Base-by-base conservation (phyloP, 2,113 vertebrate genomes). In the Theropithecus gelada region DNA sequence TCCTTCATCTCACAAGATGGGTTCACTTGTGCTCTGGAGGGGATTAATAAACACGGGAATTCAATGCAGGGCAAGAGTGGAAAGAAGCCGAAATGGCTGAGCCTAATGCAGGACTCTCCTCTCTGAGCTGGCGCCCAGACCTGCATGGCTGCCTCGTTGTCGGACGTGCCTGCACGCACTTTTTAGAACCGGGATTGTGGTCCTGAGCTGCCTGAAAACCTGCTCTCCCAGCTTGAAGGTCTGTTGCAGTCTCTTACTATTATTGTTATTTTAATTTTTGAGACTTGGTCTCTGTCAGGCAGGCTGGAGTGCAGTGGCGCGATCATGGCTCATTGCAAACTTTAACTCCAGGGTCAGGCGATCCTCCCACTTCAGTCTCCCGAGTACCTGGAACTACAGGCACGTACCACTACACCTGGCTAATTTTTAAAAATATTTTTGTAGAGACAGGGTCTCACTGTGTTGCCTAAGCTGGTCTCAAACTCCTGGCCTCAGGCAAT, bases 81-180 rank as follows among this genome's bases (percentile, higher is more conserved):
- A 27, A 84, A 79, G 81, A 78, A 40, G 52, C 22, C 4, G 43
- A 40, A 57, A 30, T 12, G 20, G 43, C 48, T 7, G 73, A 18
- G 30, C 64, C 55, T 50, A 1, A 18, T 5, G 38, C 16, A 3
- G 17, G n/a, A 14, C 23, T 10, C 57, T 6, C 35, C 57, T 76
- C 55, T 9, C 25, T 38, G 55, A 25, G 72, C 76, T 57, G 8
- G 38, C 3, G 3, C 57, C 89, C 4, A 20, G 55, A 8, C 22
- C 55, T 14, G 52, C 50, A 16, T n/a, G 59, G 55, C 40, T n/a
- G 78, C 75, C 32, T 88, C 0, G 0, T 8, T 2, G 50, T 23
- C 17, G 3, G 13, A 12, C 0, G 1, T 9, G 35, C n/a, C 79
- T 72, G 57, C 52, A 32, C 8, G 23, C 1, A 1, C 10, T 25